phyloP scores from a whole-genome alignment of 2,113 vertebrate genomes.

The Castor canadensis region DNA sequence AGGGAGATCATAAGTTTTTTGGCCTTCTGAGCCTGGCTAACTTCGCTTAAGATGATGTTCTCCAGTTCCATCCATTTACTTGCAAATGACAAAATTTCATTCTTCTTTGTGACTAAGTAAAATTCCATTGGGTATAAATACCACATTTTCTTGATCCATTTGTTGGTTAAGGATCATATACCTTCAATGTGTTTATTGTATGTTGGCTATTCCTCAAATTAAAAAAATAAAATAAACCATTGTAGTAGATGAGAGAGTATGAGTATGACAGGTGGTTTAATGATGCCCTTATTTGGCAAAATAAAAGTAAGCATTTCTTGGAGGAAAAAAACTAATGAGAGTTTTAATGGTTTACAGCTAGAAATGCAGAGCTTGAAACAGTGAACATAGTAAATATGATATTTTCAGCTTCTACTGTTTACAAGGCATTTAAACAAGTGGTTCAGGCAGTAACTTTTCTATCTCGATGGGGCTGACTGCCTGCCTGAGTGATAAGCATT shows the following conservation, averaged over 20 bases:
- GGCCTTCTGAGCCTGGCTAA: no score
- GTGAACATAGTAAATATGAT: not conserved
- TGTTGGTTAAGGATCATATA: not conserved
- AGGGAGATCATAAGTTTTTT: no score
- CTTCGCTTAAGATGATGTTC: no score
- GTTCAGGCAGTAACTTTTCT: not conserved
- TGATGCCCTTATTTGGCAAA: not conserved
- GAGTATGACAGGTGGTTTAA: not conserved
- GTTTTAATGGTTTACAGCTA: not conserved
- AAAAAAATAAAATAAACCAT: not conserved
- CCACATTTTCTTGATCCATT: no score
- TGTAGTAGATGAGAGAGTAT: no score
- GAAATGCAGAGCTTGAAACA: conserved; percentile 22
- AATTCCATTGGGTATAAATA: no score
- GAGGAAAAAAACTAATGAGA: not conserved
- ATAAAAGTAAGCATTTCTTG: not conserved
- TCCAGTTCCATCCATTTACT: no score
- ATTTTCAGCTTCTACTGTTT: not conserved
- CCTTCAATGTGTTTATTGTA: conserved; percentile 1
- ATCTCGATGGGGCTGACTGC: not conserved
- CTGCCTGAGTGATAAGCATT: not conserved
- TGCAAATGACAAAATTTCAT: no score
- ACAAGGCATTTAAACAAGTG: conserved; percentile 28
- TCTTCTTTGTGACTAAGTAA: no score
- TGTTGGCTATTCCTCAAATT: not conserved